Base-by-base conservation (phyloP, 2,113 vertebrate species). In the Condylura cristata region DNA sequence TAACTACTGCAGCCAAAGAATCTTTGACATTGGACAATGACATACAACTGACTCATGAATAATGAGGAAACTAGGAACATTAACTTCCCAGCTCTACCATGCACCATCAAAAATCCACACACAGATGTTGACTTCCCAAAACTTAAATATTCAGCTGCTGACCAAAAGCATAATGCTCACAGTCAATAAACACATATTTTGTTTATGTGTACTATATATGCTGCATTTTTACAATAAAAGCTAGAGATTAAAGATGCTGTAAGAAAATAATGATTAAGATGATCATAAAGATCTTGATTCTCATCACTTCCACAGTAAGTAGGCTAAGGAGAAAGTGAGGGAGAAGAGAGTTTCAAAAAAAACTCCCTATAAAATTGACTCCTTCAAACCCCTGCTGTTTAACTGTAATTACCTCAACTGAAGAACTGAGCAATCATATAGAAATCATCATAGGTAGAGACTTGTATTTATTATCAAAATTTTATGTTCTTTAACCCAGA, bases 1-100 rank as follows among this genome's bases (percentile, higher is more conserved):
- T 32, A 26, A 97, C 24, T 96, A 18, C 34, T 89, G 91, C 37
- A 44, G 30, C 24, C 18, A 94, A 92, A 80, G 32, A 91, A 91
- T 78, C 17, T 16, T 83, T 86, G 26, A 65, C 0, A 34, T 28
- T 93, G 9, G 63, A 81, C 16, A 94, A 84, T 51, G 14, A 30
- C 63, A 61, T 86, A 66, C 32, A 34, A 16, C 34, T 66, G 65
- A n/a, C n/a, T n/a, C 32, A n/a, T 66, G n/a, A n/a, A 66, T 6
- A 22, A 56, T 56, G 53, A 66, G 65, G 32, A 10, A 26, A 18
- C 28, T 65, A 65, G 61, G 61, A 11, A 32, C 61, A 65, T 12
- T 65, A 12, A 65, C 61, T 65, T 11, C 32, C 30, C 61, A 65
- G 12, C 32, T 32, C 30, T 30, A 32, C 61, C 32, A 66, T 66